Percentiles rank a stretch among this genome's conserved stretches.
Evolutionary conservation across 2,888 invertebrate species (phyloP).

Genomic region (Folsomia manolachei): DNA sequence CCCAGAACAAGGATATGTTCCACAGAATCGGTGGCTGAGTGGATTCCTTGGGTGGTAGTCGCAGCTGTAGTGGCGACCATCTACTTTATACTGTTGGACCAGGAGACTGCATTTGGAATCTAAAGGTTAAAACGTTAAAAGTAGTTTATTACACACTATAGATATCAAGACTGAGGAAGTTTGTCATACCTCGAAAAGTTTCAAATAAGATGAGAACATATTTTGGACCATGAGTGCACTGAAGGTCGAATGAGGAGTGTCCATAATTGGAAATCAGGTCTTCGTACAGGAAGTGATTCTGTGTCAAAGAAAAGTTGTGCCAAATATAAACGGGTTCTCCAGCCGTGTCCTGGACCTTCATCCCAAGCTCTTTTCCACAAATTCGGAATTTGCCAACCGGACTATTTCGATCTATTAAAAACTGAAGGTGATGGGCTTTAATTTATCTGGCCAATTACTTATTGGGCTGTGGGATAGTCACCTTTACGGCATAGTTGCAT

Average conservation of each 20-base stretch:
- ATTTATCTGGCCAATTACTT: not conserved
- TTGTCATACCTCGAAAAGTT: conserved; percentile 19
- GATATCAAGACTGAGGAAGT: no score
- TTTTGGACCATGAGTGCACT: conserved; percentile 17
- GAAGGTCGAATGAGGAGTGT: conserved; percentile 21
- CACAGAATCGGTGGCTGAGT: conserved; percentile 31
- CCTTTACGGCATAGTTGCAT: conserved; percentile 34
- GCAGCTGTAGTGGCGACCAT: not conserved
- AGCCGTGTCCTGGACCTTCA: not conserved
- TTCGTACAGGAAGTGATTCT: conserved; percentile 22
- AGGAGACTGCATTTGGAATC: conserved; percentile 14
- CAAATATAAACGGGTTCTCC: conserved; percentile 34
- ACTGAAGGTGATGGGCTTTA: no score
- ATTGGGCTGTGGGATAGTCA: conserved; percentile 6
- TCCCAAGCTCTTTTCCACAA: not conserved
- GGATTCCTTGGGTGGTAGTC: conserved; percentile 17
- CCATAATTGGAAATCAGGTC: conserved; percentile 32
- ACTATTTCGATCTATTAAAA: no score
- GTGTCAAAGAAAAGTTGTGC: conserved; percentile 37
- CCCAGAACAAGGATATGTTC: conserved; percentile 30
- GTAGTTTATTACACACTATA: no score
- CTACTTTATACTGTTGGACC: conserved; percentile 33
- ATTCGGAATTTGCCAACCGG: not conserved
- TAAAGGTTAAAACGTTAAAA: no score
- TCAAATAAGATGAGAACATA: conserved; percentile 31